Evolutionary conservation across 2,113 vertebrate genomes (phyloP), one percentile per base, ranked within the genome.

Genomic region (Pterocles gutturalis): DNA sequence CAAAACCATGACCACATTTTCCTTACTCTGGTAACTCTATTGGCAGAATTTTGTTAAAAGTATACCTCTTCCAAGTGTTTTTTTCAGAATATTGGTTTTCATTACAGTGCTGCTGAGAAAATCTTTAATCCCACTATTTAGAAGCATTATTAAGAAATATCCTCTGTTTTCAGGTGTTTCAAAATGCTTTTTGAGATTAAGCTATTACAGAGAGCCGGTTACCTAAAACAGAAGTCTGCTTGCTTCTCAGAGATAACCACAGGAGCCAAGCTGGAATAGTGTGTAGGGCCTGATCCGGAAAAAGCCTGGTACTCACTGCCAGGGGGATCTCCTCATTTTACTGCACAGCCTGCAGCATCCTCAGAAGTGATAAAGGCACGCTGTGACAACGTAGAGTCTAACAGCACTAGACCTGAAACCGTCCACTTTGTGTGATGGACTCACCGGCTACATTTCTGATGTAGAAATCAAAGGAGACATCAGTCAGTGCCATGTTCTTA

Each of bases 21-120:
- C 91, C 89, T 91, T 92, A 87, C 76, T 88, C 91, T 85, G 72
- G 71, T 96, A 87, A 95, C 86, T 90, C 94, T 91, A 84, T 90
- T 82, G 81, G 67, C 75, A 88, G 67, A 83, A 48, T 78, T 95
- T 91, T 94, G 28, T 93, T 95, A 31, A 78, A 95, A 85, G n/a
- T 81, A 43, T 38, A 64, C 58, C 71, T 75, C 34, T 58, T 73
- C 57, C 69, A 82, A 89, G 66, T 72, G 43, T 51, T 76, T 49
- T 53, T 93, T 93, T 90, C 92, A 80, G 33, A 91, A 46, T 93
- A 80, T 61, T 95, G 73, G 49, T 69, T 93, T 92, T 93, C 64
- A 51, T 84, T 94, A 69, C 53, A 79, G 46, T 61, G 58, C 69
- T 87, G 72, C 85, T 71, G 85, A 86, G 92, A 76, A 95, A 79